Percentiles rank a stretch among this genome's conserved stretches.
phyloP scores from a whole-genome alignment of 2,113 vertebrate species.

The Tyrannus savana region DNA sequence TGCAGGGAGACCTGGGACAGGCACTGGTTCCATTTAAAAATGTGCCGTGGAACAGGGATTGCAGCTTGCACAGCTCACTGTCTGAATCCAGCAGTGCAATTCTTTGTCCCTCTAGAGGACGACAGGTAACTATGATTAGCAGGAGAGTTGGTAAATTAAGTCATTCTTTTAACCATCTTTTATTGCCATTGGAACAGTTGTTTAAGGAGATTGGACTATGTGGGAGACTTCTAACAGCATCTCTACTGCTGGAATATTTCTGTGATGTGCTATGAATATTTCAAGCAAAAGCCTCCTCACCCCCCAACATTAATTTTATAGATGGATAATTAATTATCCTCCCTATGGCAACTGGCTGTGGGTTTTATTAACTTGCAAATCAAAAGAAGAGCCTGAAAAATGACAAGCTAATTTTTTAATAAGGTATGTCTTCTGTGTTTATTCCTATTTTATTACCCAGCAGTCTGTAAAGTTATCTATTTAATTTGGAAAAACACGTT shows the following conservation, averaged over 20 bases:
- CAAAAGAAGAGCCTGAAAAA: slow-evolving; percentile 60
- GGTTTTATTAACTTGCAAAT: slow-evolving; percentile 71
- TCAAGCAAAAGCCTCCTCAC: background rate
- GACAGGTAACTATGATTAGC: background rate
- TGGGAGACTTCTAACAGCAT: background rate
- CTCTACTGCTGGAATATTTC: background rate
- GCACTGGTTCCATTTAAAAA: background rate
- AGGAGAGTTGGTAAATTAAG: background rate
- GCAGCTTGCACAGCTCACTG: background rate
- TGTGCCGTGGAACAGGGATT: background rate
- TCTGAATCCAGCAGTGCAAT: rapidly evolving
- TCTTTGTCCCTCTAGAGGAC: background rate
- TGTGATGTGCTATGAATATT: background rate
- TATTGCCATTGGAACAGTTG: background rate
- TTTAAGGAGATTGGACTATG: background rate
- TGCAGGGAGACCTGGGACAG: background rate
- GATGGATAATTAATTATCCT: slow-evolving; percentile 64
- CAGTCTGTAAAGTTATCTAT: slow-evolving; percentile 45
- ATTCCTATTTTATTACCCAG: slow-evolving; percentile 45
- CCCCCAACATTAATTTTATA: slow-evolving; percentile 39
- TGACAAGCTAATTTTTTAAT: slow-evolving; percentile 62
- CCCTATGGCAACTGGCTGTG: slow-evolving; percentile 39
- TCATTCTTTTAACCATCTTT: background rate
- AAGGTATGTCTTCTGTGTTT: slow-evolving; percentile 24
- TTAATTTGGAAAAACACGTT: slow-evolving; percentile 57